Base-by-base conservation (phyloP, 2,888 invertebrate genomes). In the Pristionchus exspectatus region DNA sequence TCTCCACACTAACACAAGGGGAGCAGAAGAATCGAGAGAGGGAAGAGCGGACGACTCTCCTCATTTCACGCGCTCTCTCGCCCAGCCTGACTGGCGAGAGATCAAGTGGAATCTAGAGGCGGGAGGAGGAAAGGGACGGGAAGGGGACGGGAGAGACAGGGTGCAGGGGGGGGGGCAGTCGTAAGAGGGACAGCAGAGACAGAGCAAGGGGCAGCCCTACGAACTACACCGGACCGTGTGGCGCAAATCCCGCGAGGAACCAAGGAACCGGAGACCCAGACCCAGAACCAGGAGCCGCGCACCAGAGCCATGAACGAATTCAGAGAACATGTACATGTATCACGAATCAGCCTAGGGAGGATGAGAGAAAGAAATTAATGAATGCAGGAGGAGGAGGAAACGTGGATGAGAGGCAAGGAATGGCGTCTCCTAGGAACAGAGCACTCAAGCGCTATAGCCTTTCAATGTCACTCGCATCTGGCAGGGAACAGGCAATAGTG, bases 1-100 rank as follows among this genome's bases (percentile, higher is more conserved):
- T 89, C 91, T 18, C 87, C 44, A 89, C 92, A 24, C 83, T 90
- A 38, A 92, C 92, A 33, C 83, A 81, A 24, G 10, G 44, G n/a
- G n/a, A 27, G 50, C 7, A 4, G 50, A 18, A n/a, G 50, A n/a
- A n/a, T 44, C 12, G 54, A 27, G 27, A 27, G 27, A 72, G 72
- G 72, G 72, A 27, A 72, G 72, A 50, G 44, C 5, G 44, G 44
- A 50, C 44, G 44, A 50, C 44, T 50, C 44, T 50, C 44, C 44
- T 50, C 44, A 9, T 10, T 9, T 50, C 44, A 50, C 9, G 12
- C 44, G 10, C 44, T 50, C 44, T 50, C 44, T 50, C 44, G 44
- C 44, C 9, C 9, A 3, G 44, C 9, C 12, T 50, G 44, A 50
- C 9, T 9, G 44, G 27, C n/a, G 27, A 69, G n/a, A 27, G 30